A percentile compares a stretch with the other conserved stretches of the same genome.
These are phyloP conservation scores for Lineus longissimus DNA, from an alignment of 1,140 invertebrate genomes.

Conservation along the genomic window DNA sequence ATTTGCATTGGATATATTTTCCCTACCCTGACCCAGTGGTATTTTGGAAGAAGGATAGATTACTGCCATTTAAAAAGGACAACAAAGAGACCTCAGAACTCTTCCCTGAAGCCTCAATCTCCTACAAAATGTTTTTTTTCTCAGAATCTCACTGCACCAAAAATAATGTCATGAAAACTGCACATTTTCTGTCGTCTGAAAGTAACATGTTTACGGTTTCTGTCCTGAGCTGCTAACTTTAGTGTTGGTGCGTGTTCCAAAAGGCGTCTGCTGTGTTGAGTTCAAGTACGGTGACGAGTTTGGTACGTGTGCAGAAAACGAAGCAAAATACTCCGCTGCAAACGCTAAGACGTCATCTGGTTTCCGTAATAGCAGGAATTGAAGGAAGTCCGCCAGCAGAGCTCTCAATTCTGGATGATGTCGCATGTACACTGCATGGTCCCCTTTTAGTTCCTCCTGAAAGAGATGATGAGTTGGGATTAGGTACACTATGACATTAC, in stretches of 20 bases:
- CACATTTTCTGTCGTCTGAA: no score
- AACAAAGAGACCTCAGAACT: no score
- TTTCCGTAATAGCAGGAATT: constrained; percentile 51
- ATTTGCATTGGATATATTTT: no score
- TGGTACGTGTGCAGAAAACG: constrained; percentile 46
- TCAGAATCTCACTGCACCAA: no score
- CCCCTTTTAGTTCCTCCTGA: constrained; percentile 49
- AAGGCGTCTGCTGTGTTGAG: constrained; percentile 40
- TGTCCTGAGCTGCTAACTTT: constrained; percentile 41
- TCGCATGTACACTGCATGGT: constrained; percentile 48
- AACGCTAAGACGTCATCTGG: constrained; percentile 50
- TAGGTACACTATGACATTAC: no score
- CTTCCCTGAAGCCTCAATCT: no score
- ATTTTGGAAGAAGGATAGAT: no score
- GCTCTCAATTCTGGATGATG: constrained; percentile 51
- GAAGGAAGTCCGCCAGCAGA: constrained; percentile 51
- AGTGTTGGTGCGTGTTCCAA: constrained; percentile 44
- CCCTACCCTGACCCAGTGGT: no score
- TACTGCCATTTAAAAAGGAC: no score
- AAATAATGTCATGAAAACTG: no score
- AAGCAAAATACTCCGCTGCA: constrained; percentile 53
- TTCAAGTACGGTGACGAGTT: constrained; percentile 36
- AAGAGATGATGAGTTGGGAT: constrained; percentile 12
- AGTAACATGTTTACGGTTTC: constrained; percentile 25
- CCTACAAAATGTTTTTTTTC: no score